A percentile compares a stretch with the other conserved stretches of the same genome.
phyloP scores from a whole-genome alignment of 2,797 vertebrate genomes.

The Epinephelus coioides region DNA sequence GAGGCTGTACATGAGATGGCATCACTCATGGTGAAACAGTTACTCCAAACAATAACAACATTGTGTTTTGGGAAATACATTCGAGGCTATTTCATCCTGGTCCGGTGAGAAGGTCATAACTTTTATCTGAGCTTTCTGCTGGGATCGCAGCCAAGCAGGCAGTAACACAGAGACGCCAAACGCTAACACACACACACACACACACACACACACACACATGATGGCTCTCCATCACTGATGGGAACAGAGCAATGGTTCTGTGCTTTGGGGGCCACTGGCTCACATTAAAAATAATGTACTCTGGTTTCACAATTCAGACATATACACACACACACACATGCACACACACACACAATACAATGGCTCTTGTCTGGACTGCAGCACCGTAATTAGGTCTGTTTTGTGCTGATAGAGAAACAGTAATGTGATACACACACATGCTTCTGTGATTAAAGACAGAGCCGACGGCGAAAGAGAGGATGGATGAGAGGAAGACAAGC shows the following conservation, averaged over 20 bases:
- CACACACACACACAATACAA: slow-evolving; percentile 14
- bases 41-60: not conserved
- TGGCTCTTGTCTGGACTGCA: slow-evolving; percentile 29
- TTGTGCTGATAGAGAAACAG: slow-evolving; percentile 58
- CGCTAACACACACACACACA: no score
- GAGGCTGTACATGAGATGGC: not conserved
- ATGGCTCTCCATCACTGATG: slow-evolving; percentile 6
- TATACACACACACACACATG: slow-evolving; percentile 1
- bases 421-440: slow-evolving; percentile 50
- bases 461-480: slow-evolving; percentile 15
- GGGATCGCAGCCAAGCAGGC: slow-evolving; percentile 8
- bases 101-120: slow-evolving; percentile 9
- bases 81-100: slow-evolving; percentile 20
- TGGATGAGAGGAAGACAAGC: not conserved
- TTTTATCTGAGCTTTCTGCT: slow-evolving; percentile 29
- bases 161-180: no score
- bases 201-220: not conserved
- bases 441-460: slow-evolving; percentile 61
- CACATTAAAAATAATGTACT: slow-evolving; percentile 51
- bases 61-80: slow-evolving; percentile 9
- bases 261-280: slow-evolving; percentile 32
- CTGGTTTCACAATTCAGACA: slow-evolving; percentile 42
- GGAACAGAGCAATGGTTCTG: slow-evolving; percentile 16
- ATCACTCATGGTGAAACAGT: not conserved
- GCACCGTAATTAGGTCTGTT: slow-evolving; percentile 58